Evolutionary conservation across 30 jellyfish, hydroid and myxozoan species (phyloP).

Genomic region (Haliclystus octoradiatus): DNA sequence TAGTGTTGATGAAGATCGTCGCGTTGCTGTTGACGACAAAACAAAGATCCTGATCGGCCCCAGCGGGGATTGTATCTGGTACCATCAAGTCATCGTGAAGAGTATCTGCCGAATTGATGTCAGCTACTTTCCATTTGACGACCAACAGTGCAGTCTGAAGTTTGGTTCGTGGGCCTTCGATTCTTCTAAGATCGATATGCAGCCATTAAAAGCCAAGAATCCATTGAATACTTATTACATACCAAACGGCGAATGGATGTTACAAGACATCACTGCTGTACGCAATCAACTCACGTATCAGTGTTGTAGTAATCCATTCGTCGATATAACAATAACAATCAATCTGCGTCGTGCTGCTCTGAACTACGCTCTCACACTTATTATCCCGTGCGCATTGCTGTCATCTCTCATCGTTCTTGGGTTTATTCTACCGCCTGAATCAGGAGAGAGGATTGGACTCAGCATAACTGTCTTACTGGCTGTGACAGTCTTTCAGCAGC

Average conservation of each 20-base stretch:
- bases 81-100: conserved; percentile 52
- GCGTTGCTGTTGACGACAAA: conserved; percentile 32
- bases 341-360: conserved; percentile 1
- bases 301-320: conserved; percentile 54
- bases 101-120: conserved; percentile 58
- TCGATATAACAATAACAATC: conserved; percentile 48
- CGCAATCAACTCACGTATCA: conserved; percentile 38
- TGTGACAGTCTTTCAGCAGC: neutral
- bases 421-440: neutral
- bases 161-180: conserved; percentile 82
- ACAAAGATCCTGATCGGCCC: conserved; percentile 27
- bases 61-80: conserved; percentile 35
- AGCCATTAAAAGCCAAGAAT: conserved; percentile 9
- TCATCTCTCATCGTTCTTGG: neutral
- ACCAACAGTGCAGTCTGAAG: conserved; percentile 50
- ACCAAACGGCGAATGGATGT: conserved; percentile 62
- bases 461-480: conserved; percentile 46
- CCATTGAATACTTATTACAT: conserved; percentile 29
- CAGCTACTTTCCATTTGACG: conserved; percentile 71
- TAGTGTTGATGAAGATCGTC: conserved; percentile 61
- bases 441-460: neutral
- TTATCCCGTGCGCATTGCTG: neutral
- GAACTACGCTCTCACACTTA: neutral
- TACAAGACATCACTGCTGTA: conserved; percentile 25
- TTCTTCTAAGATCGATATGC: conserved; percentile 31